These are phyloP conservation scores for Leptinotarsa undecemlineata DNA, from an alignment of 1,140 invertebrate species.

Conservation along the genomic window DNA sequence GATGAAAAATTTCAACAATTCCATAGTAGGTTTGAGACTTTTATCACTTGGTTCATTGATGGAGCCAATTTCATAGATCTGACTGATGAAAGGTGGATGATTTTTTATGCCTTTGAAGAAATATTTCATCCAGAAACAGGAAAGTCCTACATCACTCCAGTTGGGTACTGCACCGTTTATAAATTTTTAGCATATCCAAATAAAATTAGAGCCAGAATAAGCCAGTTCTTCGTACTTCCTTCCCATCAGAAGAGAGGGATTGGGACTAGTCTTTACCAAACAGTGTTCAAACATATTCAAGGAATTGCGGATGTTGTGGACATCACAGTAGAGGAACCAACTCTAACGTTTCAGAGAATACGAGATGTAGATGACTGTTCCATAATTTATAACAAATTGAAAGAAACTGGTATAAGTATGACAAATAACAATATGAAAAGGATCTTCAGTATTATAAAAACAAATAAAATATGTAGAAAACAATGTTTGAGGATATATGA, in stretches of 20 bases:
- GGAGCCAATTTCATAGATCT: constrained; percentile 90
- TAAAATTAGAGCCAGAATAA: constrained; percentile 84
- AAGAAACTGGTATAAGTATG: constrained; percentile 24
- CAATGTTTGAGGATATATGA: constrained; percentile 44
- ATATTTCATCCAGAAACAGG: constrained; percentile 67
- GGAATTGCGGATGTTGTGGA: constrained; percentile 35
- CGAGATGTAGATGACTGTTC: constrained; percentile 42
- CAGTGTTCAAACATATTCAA: constrained; percentile 32
- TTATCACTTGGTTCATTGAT: constrained; percentile 94
- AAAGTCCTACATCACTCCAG: constrained; percentile 70
- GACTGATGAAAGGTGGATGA: constrained; percentile 90
- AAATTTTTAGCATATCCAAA: constrained; percentile 93
- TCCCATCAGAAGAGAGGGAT: constrained; percentile 86
- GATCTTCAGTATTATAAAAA: constrained; percentile 33
- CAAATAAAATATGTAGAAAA: constrained; percentile 42
- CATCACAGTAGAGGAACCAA: constrained; percentile 48
- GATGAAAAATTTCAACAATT: constrained; percentile 76
- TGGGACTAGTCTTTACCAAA: constrained; percentile 66
- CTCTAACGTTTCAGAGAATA: constrained; percentile 42
- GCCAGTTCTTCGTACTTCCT: constrained; percentile 88
- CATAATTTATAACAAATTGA: constrained; percentile 32
- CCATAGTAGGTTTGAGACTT: constrained; percentile 85
- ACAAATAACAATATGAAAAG: constrained; percentile 21
- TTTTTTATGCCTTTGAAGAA: constrained; percentile 88
- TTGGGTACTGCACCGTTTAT: constrained; percentile 90